Evolutionary conservation across 2,113 vertebrate genomes (phyloP), one percentile per base, ranked within the genome.

Genomic region (Paramisgurnus dabryanus): DNA sequence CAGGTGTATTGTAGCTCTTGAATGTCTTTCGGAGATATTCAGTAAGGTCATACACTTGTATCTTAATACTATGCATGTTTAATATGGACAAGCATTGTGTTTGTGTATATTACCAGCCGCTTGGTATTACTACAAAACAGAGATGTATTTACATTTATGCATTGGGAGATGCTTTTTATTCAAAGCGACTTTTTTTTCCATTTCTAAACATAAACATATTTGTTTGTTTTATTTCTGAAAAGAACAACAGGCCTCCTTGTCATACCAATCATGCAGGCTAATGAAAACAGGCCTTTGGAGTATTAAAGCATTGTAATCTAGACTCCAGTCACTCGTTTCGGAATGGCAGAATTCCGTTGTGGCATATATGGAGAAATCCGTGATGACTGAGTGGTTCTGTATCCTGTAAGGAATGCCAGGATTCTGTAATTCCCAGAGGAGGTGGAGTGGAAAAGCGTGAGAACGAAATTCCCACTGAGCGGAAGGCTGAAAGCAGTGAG

Each of bases 1-100:
- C 53, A 55, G 53, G 53, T 55, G 53, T 55, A n/a, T 58, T 18
- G 4, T 85, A 82, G 76, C 57, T 55, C 5, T 68, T 85, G 66
- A 75, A 15, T 55, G 45, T 47, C 7, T 7, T 5, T 47, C 10
- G 7, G 15, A 4, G 53, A 55, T 55, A 1, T 55, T 55, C 6
- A 12, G 12, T 53, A 12, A 53, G 11, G 12, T 47, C 45, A 10
- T 47, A 47, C 45, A 47, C 7, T 7, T 47, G 45, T 47, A 6
- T 47, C 45, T 47, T 2, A 47, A 47, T 3, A 34, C 27, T 34
- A 45, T 8, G 43, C 49, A 53, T 53, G 49, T 53, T 10, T 10
- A 47, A 47, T 10, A 47, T 10, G 27, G 27, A 34, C 27, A 34
- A 34, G 3, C 27, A 34, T 34, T 34, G 27, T 34, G 27, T 34